These are phyloP conservation scores for Chrysemys picta DNA, from an alignment of 2,113 vertebrate genomes.

Conservation along the genomic window DNA sequence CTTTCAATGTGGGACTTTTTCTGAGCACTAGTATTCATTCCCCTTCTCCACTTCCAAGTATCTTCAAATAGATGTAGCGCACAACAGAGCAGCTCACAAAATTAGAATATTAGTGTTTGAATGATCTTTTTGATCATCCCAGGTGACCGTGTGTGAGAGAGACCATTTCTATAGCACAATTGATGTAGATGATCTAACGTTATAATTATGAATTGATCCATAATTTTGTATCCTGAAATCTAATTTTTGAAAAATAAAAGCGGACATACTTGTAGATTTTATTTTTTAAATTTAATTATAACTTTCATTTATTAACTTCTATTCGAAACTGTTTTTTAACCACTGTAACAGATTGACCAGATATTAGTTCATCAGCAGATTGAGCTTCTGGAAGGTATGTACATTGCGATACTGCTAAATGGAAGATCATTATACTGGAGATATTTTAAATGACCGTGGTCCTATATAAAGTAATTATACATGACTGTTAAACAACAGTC, in stretches of 20 bases:
- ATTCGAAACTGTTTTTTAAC: slow-evolving; percentile 47
- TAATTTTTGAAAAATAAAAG: background rate
- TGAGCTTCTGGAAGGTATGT: slow-evolving; percentile 92
- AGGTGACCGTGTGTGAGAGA: fast-evolving
- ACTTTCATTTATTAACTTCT: background rate
- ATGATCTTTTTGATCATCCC: background rate
- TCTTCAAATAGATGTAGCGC: background rate
- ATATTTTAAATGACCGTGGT: background rate
- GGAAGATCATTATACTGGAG: background rate
- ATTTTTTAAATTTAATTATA: background rate
- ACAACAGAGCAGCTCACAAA: background rate
- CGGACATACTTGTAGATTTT: background rate
- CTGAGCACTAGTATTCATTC: background rate
- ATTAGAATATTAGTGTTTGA: background rate
- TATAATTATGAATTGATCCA: background rate
- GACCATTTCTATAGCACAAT: background rate
- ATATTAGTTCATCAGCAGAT: slow-evolving; percentile 92
- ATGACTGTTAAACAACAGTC: background rate
- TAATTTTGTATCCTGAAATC: background rate
- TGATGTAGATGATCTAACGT: background rate
- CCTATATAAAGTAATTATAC: background rate
- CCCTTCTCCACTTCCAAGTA: background rate
- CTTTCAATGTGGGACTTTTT: background rate
- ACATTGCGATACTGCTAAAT: background rate
- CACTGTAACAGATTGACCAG: slow-evolving; percentile 87